A percentile compares a stretch with the other conserved stretches of the same genome.
These are phyloP conservation scores for Apocrypta bakeri DNA, from an alignment of 1,140 invertebrate genomes.

Conservation along the genomic window DNA sequence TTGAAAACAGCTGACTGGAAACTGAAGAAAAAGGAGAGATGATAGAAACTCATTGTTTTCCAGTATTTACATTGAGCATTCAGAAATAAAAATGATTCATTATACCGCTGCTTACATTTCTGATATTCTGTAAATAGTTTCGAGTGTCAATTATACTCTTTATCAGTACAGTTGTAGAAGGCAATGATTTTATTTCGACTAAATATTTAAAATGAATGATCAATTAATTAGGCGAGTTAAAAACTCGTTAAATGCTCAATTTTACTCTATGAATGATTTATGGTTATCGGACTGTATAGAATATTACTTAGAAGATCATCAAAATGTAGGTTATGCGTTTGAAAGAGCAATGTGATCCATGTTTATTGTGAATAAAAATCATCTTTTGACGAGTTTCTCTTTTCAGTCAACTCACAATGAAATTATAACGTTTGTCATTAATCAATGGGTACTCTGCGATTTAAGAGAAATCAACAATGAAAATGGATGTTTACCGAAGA, in stretches of 20 bases:
- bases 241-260: constrained; percentile 53
- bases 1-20: too few species aligned
- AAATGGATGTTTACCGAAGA: constrained; percentile 74
- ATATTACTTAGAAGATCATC: constrained; percentile 58
- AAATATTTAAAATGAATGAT: constrained; percentile 54
- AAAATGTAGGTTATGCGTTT: constrained; percentile 53
- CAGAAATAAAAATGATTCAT: not conserved
- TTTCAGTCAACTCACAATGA: constrained; percentile 45
- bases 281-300: constrained; percentile 66
- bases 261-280: constrained; percentile 60
- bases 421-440: constrained; percentile 67
- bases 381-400: not conserved
- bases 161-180: not conserved
- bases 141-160: not conserved
- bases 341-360: not conserved
- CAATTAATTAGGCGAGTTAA: constrained; percentile 53
- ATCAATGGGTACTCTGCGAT: constrained; percentile 80
- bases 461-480: constrained; percentile 76
- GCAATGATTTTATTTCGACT: not conserved
- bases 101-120: not conserved
- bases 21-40: too few species aligned
- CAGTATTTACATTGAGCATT: too few species aligned
- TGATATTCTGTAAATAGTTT: too few species aligned
- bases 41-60: too few species aligned
- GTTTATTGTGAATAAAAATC: not conserved